These are phyloP conservation scores for Allobates femoralis DNA, from an alignment of 2,797 vertebrate species.

Conservation along the genomic window DNA sequence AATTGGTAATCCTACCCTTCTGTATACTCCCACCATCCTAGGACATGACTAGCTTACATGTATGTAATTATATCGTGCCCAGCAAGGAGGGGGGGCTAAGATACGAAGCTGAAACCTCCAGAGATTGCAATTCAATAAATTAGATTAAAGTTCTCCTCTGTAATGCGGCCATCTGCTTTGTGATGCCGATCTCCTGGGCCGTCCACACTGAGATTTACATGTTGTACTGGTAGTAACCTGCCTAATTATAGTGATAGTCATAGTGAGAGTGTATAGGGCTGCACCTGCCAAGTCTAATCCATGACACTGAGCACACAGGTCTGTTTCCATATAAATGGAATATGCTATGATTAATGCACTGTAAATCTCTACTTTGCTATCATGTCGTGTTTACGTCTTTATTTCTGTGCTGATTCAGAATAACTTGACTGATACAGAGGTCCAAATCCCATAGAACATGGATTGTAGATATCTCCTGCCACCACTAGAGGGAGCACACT, in stretches of 20 bases:
- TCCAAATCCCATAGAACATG: no score
- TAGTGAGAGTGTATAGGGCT: not conserved
- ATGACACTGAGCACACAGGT: no score
- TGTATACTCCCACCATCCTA: not conserved
- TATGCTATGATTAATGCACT: no score
- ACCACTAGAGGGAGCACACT: no score
- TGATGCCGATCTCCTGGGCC: slow-evolving; percentile 24
- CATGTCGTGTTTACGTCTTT: no score
- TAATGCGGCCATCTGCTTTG: not conserved
- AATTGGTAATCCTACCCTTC: slow-evolving; percentile 4
- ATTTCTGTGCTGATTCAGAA: no score
- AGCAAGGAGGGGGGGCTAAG: slow-evolving; percentile 47
- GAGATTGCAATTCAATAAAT: slow-evolving; percentile 50
- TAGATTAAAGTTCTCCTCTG: slow-evolving; percentile 8
- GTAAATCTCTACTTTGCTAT: no score
- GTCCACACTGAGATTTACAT: slow-evolving; percentile 10
- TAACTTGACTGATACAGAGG: no score
- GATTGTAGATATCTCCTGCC: no score
- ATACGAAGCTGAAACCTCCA: not conserved
- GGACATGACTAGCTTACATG: not conserved
- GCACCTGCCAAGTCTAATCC: not conserved
- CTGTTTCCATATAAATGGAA: no score
- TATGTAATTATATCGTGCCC: slow-evolving; percentile 48
- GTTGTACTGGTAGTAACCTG: not conserved
- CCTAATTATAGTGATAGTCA: not conserved